Evolutionary conservation across 2,888 invertebrate genomes (phyloP).

Genomic region (Mesorhabditis sp.): DNA sequence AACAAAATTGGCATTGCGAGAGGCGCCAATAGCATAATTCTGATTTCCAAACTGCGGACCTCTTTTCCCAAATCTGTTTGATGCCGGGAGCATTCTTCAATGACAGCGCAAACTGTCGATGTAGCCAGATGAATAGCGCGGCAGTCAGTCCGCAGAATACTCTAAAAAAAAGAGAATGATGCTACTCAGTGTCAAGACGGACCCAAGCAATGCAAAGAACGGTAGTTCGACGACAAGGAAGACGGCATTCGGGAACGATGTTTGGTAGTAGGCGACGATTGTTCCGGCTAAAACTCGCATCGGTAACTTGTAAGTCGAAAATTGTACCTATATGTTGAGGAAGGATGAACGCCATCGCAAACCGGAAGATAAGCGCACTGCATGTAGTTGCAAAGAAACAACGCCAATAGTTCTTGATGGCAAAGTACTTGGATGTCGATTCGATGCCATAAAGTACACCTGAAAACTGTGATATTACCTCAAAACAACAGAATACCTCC

Average conservation of each 20-base stretch:
- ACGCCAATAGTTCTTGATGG: slow-evolving; percentile 90
- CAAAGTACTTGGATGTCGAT: slow-evolving; percentile 95
- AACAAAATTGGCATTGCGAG: too few species aligned
- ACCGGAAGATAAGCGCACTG: slow-evolving; percentile 87
- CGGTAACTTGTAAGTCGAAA: not conserved
- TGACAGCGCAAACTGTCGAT: slow-evolving; percentile 11
- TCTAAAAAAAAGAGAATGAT: slow-evolving; percentile 8
- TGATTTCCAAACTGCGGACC: not conserved
- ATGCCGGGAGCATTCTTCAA: slow-evolving; percentile 11
- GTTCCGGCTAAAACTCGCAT: slow-evolving; percentile 12
- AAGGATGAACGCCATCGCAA: slow-evolving; percentile 58
- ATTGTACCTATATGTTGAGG: slow-evolving; percentile 13
- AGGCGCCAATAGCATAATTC: too few species aligned
- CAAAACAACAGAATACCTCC: slow-evolving; percentile 68
- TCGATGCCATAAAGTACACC: slow-evolving; percentile 84
- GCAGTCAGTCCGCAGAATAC: slow-evolving; percentile 14
- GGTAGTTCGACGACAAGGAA: slow-evolving; percentile 13
- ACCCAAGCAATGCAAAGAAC: slow-evolving; percentile 14
- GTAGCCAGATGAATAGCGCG: slow-evolving; percentile 14
- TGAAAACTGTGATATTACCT: slow-evolving; percentile 9
- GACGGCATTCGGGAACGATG: slow-evolving; percentile 14
- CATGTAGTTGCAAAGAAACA: slow-evolving; percentile 95
- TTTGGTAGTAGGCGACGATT: slow-evolving; percentile 18
- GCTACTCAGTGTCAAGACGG: not conserved
- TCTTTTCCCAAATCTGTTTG: not conserved